phyloP scores from a whole-genome alignment of 2,888 invertebrate genomes.

The Thyatira batis region DNA sequence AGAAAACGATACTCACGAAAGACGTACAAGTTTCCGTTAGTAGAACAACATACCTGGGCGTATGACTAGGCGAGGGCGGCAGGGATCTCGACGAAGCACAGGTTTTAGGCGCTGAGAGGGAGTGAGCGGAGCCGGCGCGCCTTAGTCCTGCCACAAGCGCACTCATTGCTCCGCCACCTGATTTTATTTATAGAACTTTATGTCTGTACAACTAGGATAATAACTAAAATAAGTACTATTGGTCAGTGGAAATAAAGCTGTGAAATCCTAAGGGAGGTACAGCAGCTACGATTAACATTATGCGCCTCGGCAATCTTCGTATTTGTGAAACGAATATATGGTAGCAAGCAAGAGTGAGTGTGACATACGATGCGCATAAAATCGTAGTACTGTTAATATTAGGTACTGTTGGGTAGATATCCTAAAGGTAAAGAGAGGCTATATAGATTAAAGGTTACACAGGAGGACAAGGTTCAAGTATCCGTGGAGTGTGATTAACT shows the following conservation, averaged over 20 bases:
- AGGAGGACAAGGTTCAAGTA: too few species aligned
- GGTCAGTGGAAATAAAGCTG: too few species aligned
- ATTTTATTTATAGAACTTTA: constrained; percentile 2
- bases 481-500: too few species aligned
- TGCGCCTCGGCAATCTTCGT: too few species aligned
- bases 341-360: too few species aligned
- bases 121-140: constrained; percentile 78
- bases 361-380: too few species aligned
- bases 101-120: constrained; percentile 73
- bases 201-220: neutral
- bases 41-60: constrained; percentile 77
- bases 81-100: constrained; percentile 84
- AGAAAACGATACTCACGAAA: too few species aligned
- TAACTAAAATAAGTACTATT: neutral
- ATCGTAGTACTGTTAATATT: too few species aligned
- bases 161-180: constrained; percentile 75
- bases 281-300: too few species aligned
- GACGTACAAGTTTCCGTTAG: too few species aligned
- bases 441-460: neutral
- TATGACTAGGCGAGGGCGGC: constrained; percentile 89
- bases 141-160: constrained; percentile 75
- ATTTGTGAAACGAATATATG: too few species aligned
- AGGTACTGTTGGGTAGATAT: too few species aligned
- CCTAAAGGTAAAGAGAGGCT: neutral
- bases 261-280: neutral